phyloP scores from a whole-genome alignment of 2,888 invertebrate genomes.

The Serripes groenlandicus region DNA sequence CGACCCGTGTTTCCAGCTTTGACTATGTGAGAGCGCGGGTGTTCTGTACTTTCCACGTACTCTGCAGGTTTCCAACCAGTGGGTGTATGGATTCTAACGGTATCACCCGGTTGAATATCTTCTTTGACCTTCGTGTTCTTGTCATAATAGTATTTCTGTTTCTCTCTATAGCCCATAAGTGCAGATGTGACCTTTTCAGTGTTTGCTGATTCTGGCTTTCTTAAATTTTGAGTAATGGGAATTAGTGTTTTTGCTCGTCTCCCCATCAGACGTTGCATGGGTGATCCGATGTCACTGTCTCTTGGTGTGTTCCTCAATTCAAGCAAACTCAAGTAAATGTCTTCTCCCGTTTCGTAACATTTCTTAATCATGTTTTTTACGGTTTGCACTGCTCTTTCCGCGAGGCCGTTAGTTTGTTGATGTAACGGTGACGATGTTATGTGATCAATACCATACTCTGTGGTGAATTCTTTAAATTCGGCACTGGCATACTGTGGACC shows the following conservation, averaged over 20 bases:
- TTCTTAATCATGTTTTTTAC: constrained; percentile 49
- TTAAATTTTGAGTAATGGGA: constrained; percentile 33
- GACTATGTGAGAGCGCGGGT: constrained; percentile 40
- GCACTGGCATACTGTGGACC: constrained; percentile 58
- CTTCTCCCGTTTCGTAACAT: constrained; percentile 26
- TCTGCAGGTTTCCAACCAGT: constrained; percentile 49
- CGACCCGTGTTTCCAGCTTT: constrained; percentile 35
- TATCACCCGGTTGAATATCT: constrained; percentile 10
- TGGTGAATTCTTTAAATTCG: constrained; percentile 46
- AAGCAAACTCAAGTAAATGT: constrained; percentile 21
- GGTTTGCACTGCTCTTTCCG: constrained; percentile 65
- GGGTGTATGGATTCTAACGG: constrained; percentile 30
- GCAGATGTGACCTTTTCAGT: constrained; percentile 12
- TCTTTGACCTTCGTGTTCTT: constrained; percentile 18
- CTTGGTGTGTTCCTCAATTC: constrained; percentile 35
- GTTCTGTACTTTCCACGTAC: neutral
- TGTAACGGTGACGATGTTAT: constrained; percentile 58
- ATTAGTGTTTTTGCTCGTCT: constrained; percentile 51
- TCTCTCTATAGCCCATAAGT: constrained; percentile 28
- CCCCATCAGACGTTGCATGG: constrained; percentile 58
- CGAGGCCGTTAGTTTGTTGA: constrained; percentile 66
- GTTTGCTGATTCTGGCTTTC: constrained; percentile 25
- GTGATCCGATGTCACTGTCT: constrained; percentile 42
- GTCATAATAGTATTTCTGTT: constrained; percentile 39
- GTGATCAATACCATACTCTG: constrained; percentile 28